Evolutionary conservation across 2,797 vertebrate genomes (phyloP).

Genomic region (Poecilia picta): DNA sequence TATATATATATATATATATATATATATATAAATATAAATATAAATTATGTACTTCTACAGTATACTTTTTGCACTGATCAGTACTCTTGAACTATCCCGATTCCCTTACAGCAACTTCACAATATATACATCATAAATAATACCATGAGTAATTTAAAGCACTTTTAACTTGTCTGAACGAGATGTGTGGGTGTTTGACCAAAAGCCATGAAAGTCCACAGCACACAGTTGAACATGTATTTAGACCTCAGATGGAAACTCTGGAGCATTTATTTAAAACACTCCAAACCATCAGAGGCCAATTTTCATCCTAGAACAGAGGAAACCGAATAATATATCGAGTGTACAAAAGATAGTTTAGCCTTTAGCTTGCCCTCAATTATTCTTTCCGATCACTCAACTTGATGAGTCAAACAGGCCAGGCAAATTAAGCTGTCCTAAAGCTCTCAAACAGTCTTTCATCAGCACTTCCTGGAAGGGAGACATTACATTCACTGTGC

Average conservation of each 20-base stretch:
- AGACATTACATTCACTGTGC: slow-evolving; percentile 25
- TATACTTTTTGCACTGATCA: neutral
- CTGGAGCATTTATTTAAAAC: slow-evolving; percentile 40
- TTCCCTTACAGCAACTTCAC: neutral
- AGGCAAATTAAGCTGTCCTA: slow-evolving; percentile 60
- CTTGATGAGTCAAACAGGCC: slow-evolving; percentile 68
- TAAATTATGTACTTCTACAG: neutral
- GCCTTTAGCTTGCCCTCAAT: slow-evolving; percentile 72
- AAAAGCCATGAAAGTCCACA: neutral
- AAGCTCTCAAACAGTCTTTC: slow-evolving; percentile 53
- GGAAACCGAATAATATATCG: slow-evolving; percentile 54
- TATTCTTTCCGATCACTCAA: slow-evolving; percentile 59
- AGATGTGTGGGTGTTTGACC: slow-evolving; percentile 14
- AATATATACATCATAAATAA: neutral
- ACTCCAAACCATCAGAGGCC: slow-evolving; percentile 21
- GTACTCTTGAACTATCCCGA: neutral
- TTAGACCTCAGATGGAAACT: slow-evolving; percentile 20
- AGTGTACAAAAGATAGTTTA: slow-evolving; percentile 63
- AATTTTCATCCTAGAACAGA: slow-evolving; percentile 54
- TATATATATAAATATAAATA: too few relatives aligned
- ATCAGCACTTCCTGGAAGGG: slow-evolving; percentile 50
- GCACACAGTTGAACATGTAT: neutral
- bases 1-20: too few relatives aligned
- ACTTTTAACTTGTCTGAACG: slow-evolving; percentile 7
- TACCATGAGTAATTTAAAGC: neutral